phyloP scores from a whole-genome alignment of 2,888 invertebrate genomes.

The Alsophila aescularia region DNA sequence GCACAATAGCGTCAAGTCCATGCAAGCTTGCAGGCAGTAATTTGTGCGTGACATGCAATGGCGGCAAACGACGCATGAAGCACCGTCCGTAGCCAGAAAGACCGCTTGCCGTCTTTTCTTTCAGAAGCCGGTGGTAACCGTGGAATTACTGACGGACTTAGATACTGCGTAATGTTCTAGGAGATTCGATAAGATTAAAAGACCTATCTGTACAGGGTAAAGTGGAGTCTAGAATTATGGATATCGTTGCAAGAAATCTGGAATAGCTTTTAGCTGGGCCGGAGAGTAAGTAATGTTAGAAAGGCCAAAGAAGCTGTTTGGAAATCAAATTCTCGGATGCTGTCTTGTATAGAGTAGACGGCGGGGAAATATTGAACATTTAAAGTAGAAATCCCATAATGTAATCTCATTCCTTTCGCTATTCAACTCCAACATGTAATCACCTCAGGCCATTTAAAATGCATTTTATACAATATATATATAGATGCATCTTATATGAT shows the following conservation, averaged over 20 bases:
- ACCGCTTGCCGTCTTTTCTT: constrained; percentile 24
- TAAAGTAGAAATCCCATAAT: too few species aligned
- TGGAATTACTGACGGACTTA: constrained; percentile 8
- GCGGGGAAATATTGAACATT: too few species aligned
- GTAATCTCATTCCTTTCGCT: too few species aligned
- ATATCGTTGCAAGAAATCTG: constrained; percentile 8
- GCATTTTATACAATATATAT: too few species aligned
- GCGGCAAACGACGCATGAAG: constrained; percentile 36
- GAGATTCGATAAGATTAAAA: constrained; percentile 18
- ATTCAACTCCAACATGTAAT: too few species aligned
- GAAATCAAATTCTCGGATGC: too few species aligned
- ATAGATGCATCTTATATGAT: too few species aligned
- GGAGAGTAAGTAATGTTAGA: too few species aligned
- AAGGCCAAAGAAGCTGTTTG: too few species aligned
- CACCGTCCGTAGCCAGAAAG: constrained; percentile 17
- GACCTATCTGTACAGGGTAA: constrained; percentile 8
- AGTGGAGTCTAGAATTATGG: neutral
- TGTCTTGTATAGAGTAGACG: too few species aligned
- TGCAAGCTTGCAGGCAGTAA: constrained; percentile 28
- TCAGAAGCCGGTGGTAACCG: constrained; percentile 4
- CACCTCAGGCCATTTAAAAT: too few species aligned
- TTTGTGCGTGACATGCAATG: constrained; percentile 34
- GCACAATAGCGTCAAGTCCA: constrained; percentile 30
- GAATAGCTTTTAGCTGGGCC: neutral
- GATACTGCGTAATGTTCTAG: constrained; percentile 12